Evolutionary conservation across 1,140 invertebrate species (phyloP).

Genomic region (Drosophila insularis): DNA sequence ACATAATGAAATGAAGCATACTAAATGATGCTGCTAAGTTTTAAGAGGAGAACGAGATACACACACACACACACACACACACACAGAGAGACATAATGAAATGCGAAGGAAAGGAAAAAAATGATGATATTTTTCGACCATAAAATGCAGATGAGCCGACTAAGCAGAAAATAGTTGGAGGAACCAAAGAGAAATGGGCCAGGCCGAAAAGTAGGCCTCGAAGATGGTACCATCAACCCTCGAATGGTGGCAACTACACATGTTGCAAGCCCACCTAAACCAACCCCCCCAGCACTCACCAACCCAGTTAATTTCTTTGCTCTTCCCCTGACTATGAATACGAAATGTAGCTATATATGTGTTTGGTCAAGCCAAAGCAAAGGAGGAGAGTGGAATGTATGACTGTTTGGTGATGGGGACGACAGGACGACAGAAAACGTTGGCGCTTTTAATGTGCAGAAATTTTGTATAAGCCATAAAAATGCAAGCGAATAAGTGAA

Average conservation of each 20-base stretch:
- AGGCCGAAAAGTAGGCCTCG: slow-evolving; percentile 56
- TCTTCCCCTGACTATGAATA: slow-evolving; percentile 69
- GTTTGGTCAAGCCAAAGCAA: slow-evolving; percentile 29
- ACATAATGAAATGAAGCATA: slow-evolving; percentile 79
- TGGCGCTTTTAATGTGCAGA: slow-evolving; percentile 73
- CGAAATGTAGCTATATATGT: slow-evolving; percentile 73
- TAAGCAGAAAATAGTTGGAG: slow-evolving; percentile 75
- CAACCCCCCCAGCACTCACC: slow-evolving; percentile 39
- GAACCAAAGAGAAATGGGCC: slow-evolving; percentile 29
- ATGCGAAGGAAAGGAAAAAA: slow-evolving; percentile 69
- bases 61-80: slow-evolving; percentile 38
- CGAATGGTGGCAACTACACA: slow-evolving; percentile 29
- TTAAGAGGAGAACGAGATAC: slow-evolving; percentile 32
- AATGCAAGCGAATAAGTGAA: slow-evolving; percentile 76
- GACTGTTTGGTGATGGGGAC: neutral
- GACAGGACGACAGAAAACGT: slow-evolving; percentile 48
- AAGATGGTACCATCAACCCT: neutral
- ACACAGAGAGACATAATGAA: slow-evolving; percentile 65
- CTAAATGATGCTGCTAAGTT: slow-evolving; percentile 78
- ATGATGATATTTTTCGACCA: slow-evolving; percentile 78
- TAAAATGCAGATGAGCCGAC: slow-evolving; percentile 80
- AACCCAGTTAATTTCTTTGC: slow-evolving; percentile 73
- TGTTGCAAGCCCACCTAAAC: slow-evolving; percentile 25
- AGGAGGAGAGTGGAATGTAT: neutral
- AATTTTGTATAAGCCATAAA: slow-evolving; percentile 74